Conservation (phyloP, 2,888 invertebrate species). For the Drosophila greeni region DNA sequence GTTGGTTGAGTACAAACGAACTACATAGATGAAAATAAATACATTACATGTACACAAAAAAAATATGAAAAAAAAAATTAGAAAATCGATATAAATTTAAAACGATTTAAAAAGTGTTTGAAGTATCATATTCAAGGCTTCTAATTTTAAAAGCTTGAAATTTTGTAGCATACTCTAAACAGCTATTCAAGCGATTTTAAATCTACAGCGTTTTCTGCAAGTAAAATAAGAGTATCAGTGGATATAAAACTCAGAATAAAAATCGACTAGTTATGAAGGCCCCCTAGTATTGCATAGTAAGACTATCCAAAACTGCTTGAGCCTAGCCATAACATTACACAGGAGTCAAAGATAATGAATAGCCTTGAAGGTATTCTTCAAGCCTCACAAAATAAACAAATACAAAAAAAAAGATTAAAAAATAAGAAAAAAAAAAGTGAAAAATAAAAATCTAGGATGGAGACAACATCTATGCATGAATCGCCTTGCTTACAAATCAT, state of each 20-base stretch:
- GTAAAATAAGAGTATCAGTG: constrained; percentile 9
- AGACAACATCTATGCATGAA: constrained; percentile 11
- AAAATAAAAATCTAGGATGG: neutral
- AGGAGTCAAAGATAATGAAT: neutral
- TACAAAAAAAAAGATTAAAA: neutral
- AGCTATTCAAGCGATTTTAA: neutral
- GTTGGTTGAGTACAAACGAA: constrained; percentile 12
- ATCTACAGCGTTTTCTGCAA: neutral
- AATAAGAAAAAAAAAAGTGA: neutral
- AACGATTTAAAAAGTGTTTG: neutral
- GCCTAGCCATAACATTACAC: neutral
- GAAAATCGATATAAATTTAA: neutral
- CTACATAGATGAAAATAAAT: constrained; percentile 17
- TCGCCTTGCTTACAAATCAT: constrained; percentile 52
- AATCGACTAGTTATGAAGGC: neutral
- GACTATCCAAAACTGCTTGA: neutral
- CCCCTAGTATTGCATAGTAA: neutral
- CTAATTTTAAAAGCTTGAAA: neutral
- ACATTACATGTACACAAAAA: neutral
- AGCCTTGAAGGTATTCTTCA: constrained; percentile 1
- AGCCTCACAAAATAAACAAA: constrained; percentile 11
- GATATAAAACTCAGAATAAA: too few relatives aligned
- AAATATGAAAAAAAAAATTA: neutral
- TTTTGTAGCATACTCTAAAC: neutral
- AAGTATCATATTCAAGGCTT: neutral